Evolutionary conservation across 2,113 vertebrate species (phyloP).

Genomic region (Sitta europaea): DNA sequence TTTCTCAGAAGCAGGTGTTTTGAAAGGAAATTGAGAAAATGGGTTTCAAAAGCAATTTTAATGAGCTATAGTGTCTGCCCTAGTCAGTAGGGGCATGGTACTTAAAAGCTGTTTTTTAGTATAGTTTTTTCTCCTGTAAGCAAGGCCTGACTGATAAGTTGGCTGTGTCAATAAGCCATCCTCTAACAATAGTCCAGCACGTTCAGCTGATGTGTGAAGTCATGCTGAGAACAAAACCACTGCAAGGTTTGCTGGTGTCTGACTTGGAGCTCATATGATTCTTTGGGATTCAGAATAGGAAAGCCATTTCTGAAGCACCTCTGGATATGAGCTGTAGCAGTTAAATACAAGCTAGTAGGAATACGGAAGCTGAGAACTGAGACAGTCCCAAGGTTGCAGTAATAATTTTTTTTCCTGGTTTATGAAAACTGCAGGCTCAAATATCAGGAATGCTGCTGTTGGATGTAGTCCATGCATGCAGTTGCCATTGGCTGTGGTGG

Average conservation of each 20-base stretch:
- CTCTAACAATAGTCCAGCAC: neutral
- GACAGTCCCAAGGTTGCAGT: neutral
- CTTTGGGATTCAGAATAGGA: neutral
- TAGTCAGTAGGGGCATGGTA: neutral
- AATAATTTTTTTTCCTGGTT: neutral
- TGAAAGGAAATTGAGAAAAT: neutral
- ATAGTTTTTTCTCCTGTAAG: neutral
- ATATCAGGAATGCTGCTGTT: neutral
- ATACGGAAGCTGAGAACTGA: neutral
- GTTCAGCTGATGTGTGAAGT: neutral
- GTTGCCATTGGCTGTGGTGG: neutral
- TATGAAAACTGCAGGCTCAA: neutral
- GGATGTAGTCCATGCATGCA: neutral
- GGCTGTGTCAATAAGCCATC: neutral
- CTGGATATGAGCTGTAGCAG: neutral
- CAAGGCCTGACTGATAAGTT: neutral
- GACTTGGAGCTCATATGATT: neutral
- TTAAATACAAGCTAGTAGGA: neutral
- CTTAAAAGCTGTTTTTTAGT: neutral
- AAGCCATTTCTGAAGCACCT: neutral
- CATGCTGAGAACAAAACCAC: neutral
- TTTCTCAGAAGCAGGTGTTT: conserved; percentile 15
- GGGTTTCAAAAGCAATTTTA: neutral
- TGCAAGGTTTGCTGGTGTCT: neutral
- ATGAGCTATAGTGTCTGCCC: neutral